Base-by-base conservation (phyloP, 2,113 vertebrate species). In the Atrichornis clamosus region DNA sequence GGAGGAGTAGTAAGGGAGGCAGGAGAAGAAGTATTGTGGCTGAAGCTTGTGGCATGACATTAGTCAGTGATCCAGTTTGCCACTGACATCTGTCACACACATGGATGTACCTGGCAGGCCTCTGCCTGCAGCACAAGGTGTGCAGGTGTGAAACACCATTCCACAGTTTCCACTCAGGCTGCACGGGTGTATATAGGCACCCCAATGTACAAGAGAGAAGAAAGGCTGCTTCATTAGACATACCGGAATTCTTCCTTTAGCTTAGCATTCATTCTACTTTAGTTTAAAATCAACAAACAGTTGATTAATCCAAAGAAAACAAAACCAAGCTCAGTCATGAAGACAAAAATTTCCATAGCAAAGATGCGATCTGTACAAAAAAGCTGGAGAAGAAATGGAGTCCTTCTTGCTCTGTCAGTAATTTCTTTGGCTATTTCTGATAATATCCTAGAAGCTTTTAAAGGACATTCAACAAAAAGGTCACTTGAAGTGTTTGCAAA, bases 401-500 rank as follows among this genome's bases (percentile, higher is more conserved):
- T 59, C n/a, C 64, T 80, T 39, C 55, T 91, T 72, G 81, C 89
- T 91, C 93, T 53, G 75, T 59, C 59, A 60, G 44, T 76, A 50
- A 68, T 94, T 94, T 95, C 87, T 70, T 59, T 68, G 23, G 37
- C 82, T 82, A 44, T 90, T 97, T 97, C 55, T 86, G 15, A 80
- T 95, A 41, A 94, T 91, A 95, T 94, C 83, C 56, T 91, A 65
- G 94, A 96, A 96, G 67, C 89, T 81, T 91, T 82, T 89, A 97
- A 98, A 98, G 96, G 97, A 96, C 97, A 96, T 93, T 93, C 72
- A 96, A 89, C 91, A 93, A 76, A 97, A 97, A 97, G 96, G 97
- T 97, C 96, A 97, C 81, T 96, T 94, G 76, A 84, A 89, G 93
- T 97, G 96, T 98, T 97, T 98, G 91, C 70, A 97, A 97, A 98